A percentile compares a stretch with the other conserved stretches of the same genome.
These are phyloP conservation scores for Nemotelus pantherinus DNA, from an alignment of 2,888 invertebrate species.

Conservation along the genomic window DNA sequence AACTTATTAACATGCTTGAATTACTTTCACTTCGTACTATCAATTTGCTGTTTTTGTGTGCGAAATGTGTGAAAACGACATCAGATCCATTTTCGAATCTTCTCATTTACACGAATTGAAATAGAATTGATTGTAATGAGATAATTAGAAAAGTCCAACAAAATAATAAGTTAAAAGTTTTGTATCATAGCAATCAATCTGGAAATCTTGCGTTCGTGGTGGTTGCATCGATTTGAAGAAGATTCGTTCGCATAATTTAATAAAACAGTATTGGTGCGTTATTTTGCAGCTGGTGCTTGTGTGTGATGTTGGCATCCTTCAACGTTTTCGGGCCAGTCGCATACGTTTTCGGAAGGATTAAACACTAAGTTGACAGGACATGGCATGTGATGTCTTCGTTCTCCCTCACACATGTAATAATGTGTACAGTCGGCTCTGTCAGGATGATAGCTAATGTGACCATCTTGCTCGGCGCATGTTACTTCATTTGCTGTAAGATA, in stretches of 20 bases:
- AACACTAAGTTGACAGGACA: constrained; percentile 93
- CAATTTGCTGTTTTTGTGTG: neutral
- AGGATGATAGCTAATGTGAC: constrained; percentile 92
- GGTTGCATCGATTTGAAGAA: neutral
- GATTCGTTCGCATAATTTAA: neutral
- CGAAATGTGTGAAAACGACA: neutral
- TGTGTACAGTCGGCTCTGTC: constrained; percentile 92
- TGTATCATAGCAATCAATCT: neutral
- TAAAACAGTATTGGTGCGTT: constrained; percentile 29
- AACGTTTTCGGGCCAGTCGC: constrained; percentile 96
- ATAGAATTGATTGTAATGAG: too few species aligned
- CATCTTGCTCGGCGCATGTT: constrained; percentile 90
- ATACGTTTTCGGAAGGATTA: constrained; percentile 91
- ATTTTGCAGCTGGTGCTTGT: constrained; percentile 69
- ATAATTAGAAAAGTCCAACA: neutral
- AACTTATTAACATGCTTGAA: constrained; percentile 40
- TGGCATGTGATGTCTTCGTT: constrained; percentile 95
- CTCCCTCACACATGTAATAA: constrained; percentile 97
- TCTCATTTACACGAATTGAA: too few species aligned
- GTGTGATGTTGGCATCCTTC: constrained; percentile 83
- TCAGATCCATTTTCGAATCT: too few species aligned
- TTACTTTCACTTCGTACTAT: constrained; percentile 14
- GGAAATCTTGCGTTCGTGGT: neutral
- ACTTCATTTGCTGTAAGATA: constrained; percentile 80
- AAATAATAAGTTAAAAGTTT: constrained; percentile 24